phyloP scores from a whole-genome alignment of 1,140 invertebrate genomes.

The Tetragnatha versicolor region DNA sequence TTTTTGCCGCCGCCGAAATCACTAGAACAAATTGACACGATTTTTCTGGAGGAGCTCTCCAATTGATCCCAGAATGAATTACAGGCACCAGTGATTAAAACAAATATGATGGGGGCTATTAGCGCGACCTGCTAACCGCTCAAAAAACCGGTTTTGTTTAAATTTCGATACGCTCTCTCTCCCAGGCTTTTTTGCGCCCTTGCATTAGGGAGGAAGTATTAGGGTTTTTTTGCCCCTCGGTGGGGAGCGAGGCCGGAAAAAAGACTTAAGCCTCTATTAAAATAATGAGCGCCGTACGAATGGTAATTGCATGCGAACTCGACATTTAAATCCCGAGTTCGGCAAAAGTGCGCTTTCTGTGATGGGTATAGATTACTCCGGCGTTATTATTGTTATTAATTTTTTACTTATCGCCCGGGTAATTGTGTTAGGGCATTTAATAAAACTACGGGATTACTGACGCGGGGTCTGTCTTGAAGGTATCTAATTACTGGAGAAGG shows the following conservation, averaged over 20 bases:
- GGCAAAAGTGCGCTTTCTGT: conserved; percentile 27
- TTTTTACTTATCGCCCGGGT: conserved; percentile 50
- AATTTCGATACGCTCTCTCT: too few relatives aligned
- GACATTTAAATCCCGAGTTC: conserved; percentile 49
- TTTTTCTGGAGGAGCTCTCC: conserved; percentile 39
- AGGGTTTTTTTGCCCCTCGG: too few relatives aligned
- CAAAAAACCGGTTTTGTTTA: too few relatives aligned
- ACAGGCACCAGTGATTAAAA: conserved; percentile 47
- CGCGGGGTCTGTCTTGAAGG: conserved; percentile 33
- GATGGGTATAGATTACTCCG: conserved; percentile 45
- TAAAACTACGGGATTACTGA: conserved; percentile 51
- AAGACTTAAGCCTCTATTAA: conserved; percentile 54
- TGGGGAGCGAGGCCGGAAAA: too few relatives aligned
- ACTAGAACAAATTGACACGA: conserved; percentile 56
- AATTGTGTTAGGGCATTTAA: conserved; percentile 55
- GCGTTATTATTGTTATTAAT: conserved; percentile 53
- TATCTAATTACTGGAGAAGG: too few relatives aligned
- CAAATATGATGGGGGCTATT: conserved; percentile 53
- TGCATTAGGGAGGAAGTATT: conserved; percentile 51
- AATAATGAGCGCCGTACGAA: conserved; percentile 49
- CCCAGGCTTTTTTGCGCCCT: conserved; percentile 15
- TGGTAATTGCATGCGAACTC: conserved; percentile 53
- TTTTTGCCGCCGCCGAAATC: conserved; percentile 45
- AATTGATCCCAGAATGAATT: conserved; percentile 6
- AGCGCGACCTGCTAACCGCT: conserved; percentile 4